These are phyloP conservation scores for Calameuta pallipes DNA, from an alignment of 2,888 invertebrate genomes.

Conservation along the genomic window DNA sequence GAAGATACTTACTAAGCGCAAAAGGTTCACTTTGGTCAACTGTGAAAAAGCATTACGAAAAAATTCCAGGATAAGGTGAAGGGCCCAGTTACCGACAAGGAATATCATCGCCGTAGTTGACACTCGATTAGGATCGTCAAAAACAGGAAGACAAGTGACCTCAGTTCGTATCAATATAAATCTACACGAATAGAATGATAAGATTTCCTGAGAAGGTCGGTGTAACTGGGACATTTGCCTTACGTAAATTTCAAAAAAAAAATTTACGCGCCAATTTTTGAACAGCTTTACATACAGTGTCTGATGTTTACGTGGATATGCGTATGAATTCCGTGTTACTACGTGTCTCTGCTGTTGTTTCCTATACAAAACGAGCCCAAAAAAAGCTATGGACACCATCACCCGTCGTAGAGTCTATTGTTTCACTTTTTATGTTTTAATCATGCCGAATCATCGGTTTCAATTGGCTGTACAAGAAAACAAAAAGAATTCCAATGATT, in stretches of 20 bases:
- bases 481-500: not conserved
- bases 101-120: too few species aligned
- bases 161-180: too few species aligned
- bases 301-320: not conserved
- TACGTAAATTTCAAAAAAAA: not conserved
- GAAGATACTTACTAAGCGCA: slow-evolving; percentile 44
- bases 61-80: not conserved
- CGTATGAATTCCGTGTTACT: not conserved
- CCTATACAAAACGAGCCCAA: not conserved
- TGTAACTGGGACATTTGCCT: too few species aligned
- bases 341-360: not conserved
- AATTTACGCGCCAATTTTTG: not conserved
- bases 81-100: too few species aligned
- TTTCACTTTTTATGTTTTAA: not conserved
- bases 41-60: slow-evolving; percentile 62
- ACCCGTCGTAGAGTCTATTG: not conserved
- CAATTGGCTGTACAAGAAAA: not conserved
- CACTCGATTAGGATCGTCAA: too few species aligned
- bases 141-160: too few species aligned
- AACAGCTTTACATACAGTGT: not conserved
- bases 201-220: too few species aligned
- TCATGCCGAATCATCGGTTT: not conserved
- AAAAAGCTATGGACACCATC: slow-evolving; percentile 3
- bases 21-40: slow-evolving; percentile 50
- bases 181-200: too few species aligned